Evolutionary conservation across 2,888 invertebrate genomes (phyloP).

Genomic region (Peribatodes rhomboidaria): DNA sequence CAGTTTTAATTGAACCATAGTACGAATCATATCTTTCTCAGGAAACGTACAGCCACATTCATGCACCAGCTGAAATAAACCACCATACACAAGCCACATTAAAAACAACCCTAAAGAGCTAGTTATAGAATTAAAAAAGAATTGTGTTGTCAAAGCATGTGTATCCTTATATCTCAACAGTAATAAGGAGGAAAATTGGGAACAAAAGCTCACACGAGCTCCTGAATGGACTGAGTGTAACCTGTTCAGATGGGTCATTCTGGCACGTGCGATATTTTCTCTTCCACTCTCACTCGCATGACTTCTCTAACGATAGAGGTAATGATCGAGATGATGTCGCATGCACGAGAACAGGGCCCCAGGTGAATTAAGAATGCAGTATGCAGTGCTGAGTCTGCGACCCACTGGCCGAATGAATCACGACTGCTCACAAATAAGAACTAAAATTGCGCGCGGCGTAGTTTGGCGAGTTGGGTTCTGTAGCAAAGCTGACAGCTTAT

Average conservation of each 20-base stretch:
- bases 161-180: constrained; percentile 23
- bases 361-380: constrained; percentile 60
- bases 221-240: constrained; percentile 51
- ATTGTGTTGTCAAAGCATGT: not conserved
- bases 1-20: constrained; percentile 60
- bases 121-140: constrained; percentile 13
- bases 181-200: constrained; percentile 46
- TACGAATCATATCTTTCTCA: constrained; percentile 57
- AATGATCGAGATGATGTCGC: too few species aligned
- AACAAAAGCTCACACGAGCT: constrained; percentile 36
- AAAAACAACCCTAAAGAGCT: constrained; percentile 21
- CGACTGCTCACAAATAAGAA: constrained; percentile 24
- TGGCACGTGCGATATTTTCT: too few species aligned
- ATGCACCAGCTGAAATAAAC: not conserved
- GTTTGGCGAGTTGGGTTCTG: constrained; percentile 15
- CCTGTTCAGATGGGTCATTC: too few species aligned
- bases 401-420: constrained; percentile 76
- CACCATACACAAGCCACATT: fast-evolving
- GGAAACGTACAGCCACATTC: constrained; percentile 57
- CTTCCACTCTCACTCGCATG: too few species aligned
- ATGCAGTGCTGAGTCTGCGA: constrained; percentile 54
- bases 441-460: not conserved
- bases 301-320: too few species aligned
- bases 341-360: too few species aligned
- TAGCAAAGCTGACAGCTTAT: constrained; percentile 1